phyloP scores from a whole-genome alignment of 2,888 invertebrate genomes.

The Trichacis sp. region DNA sequence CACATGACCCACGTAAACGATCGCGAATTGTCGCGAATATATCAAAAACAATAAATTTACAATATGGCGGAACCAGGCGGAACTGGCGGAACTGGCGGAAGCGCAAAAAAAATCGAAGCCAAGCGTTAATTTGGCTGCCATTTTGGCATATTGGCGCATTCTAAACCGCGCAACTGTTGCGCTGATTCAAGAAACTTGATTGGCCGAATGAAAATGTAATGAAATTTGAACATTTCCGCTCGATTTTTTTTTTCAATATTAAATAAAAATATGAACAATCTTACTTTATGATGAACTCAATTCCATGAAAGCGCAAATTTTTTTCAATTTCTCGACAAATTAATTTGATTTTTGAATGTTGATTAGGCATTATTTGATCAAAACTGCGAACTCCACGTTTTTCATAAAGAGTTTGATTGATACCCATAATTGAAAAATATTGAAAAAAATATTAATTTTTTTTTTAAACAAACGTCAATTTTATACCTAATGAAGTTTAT shows the following conservation, averaged over 20 bases:
- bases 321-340: constrained; percentile 50
- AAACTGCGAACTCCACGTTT: constrained; percentile 24
- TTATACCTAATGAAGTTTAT: not conserved
- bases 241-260: not conserved
- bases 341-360: constrained; percentile 44
- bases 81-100: too few relatives aligned
- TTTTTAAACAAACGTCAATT: not conserved
- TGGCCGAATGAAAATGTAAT: constrained; percentile 10
- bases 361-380: constrained; percentile 41
- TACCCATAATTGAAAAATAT: constrained; percentile 33
- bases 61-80: too few relatives aligned
- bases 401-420: constrained; percentile 39
- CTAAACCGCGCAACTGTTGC: too few relatives aligned
- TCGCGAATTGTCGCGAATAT: too few relatives aligned
- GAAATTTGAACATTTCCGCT: constrained; percentile 1
- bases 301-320: constrained; percentile 52
- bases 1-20: too few relatives aligned
- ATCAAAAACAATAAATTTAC: too few relatives aligned
- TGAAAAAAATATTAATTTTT: not conserved
- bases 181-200: too few relatives aligned
- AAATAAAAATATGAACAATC: not conserved
- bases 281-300: constrained; percentile 50
- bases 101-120: too few relatives aligned
- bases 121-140: too few relatives aligned
- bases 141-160: too few relatives aligned